A percentile compares a stretch with the other conserved stretches of the same genome.
phyloP scores from a whole-genome alignment of 1,140 invertebrate species.

The Hormaphis cornu region DNA sequence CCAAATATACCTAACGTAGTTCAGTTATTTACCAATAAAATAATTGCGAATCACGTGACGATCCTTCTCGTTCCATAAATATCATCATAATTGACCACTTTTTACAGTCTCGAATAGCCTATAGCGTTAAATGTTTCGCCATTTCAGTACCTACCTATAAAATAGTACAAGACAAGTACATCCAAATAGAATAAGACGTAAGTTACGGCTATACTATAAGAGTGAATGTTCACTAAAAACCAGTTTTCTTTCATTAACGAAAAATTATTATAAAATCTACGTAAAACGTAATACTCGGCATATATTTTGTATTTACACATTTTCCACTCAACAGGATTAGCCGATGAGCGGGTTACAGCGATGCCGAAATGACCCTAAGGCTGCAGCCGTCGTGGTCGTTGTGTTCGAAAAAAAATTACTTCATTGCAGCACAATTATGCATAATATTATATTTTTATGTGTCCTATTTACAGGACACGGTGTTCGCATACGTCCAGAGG shows the following conservation, averaged over 20 bases:
- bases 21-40: too few relatives aligned
- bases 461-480: slow-evolving; percentile 20
- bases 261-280: neutral
- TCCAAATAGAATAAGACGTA: too few relatives aligned
- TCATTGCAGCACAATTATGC: neutral
- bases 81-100: too few relatives aligned
- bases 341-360: neutral
- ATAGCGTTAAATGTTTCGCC: too few relatives aligned
- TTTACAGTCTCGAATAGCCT: too few relatives aligned
- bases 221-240: neutral
- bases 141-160: too few relatives aligned
- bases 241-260: neutral
- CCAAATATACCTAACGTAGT: too few relatives aligned
- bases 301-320: neutral
- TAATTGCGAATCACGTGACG: too few relatives aligned
- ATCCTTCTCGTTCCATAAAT: too few relatives aligned
- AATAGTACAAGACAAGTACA: too few relatives aligned
- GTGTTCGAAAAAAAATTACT: neutral
- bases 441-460: too few relatives aligned
- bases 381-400: too few relatives aligned
- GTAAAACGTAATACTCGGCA: neutral
- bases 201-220: neutral
- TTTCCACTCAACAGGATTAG: neutral
- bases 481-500: neutral
- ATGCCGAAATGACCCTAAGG: slow-evolving; percentile 10